A percentile compares a stretch with the other conserved stretches of the same genome.
These are phyloP conservation scores for Heliconius aoede DNA, from an alignment of 2,888 invertebrate genomes.

Conservation along the genomic window DNA sequence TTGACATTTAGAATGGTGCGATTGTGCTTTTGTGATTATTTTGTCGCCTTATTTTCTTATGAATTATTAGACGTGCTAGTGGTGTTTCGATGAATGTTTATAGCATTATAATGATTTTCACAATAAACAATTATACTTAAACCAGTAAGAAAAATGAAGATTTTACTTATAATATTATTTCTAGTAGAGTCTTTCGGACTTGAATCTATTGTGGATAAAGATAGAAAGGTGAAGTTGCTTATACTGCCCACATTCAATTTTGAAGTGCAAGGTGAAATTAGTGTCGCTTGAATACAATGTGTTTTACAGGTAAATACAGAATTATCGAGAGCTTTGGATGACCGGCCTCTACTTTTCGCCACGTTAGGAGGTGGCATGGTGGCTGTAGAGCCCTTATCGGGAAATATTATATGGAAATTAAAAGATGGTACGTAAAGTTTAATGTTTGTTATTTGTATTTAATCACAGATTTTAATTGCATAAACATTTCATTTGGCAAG, in stretches of 20 bases:
- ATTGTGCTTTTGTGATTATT: slow-evolving; percentile 34
- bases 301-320: slow-evolving; percentile 84
- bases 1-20: slow-evolving; percentile 7
- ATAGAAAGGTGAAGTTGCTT: slow-evolving; percentile 68
- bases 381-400: slow-evolving; percentile 93
- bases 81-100: slow-evolving; percentile 19
- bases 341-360: slow-evolving; percentile 92
- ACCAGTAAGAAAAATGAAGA: slow-evolving; percentile 60
- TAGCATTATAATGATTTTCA: slow-evolving; percentile 31
- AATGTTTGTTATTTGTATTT: background rate
- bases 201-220: slow-evolving; percentile 64
- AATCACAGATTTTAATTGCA: background rate
- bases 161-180: slow-evolving; percentile 63
- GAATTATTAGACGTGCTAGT: slow-evolving; percentile 15
- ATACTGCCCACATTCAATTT: slow-evolving; percentile 46
- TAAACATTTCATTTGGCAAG: background rate
- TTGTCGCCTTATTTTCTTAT: slow-evolving; percentile 19
- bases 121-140: slow-evolving; percentile 13
- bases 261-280: slow-evolving; percentile 48
- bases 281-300: slow-evolving; percentile 45
- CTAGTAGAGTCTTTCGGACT: slow-evolving; percentile 65
- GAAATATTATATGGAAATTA: slow-evolving; percentile 94
- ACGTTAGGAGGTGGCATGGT: slow-evolving; percentile 96
- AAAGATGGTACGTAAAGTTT: slow-evolving; percentile 88
- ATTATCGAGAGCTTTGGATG: slow-evolving; percentile 86